Base-by-base conservation (phyloP, 2,797 vertebrate genomes). In the Heliangelus exortis region DNA sequence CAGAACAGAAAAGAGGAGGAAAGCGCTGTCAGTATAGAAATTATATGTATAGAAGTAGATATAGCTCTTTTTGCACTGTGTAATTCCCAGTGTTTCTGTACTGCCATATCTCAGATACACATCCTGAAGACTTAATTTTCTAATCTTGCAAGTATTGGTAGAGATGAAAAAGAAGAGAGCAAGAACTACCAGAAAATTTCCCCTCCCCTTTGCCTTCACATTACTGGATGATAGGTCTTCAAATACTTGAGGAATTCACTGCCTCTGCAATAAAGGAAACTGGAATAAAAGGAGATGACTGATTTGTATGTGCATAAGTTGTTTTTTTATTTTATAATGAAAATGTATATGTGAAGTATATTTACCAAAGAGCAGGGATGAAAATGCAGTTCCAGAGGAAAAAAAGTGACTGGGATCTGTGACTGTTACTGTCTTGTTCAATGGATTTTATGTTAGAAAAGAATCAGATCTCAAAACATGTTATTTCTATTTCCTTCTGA, bases 401-500 rank as follows among this genome's bases (percentile, higher is more conserved):
- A 31, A n/a, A 55, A 58, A 10, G 3, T 13, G 10, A 47, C 10
- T 14, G 57, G 15, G 4, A 71, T 41, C 39, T 88, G 23, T 29
- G 23, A 48, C 18, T n/a, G 15, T 58, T 57, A 63, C 5, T 71
- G 22, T 9, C 14, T 78, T 28, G 0, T 71, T 51, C 69, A 34
- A 86, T 12, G 12, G 68, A 82, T 75, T 67, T 80, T 58, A 41
- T 19, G 21, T 75, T 54, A 82, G 13, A 81, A 33, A 92, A 92
- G 20, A 93, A 28, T 23, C 61, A 53, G 57, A 68, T 75, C 71
- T 96, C 58, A 76, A 76, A 78, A 26, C 25, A 92, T 89, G 85
- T 95, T 23, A 74, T 85, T 92, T 85, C 28, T 58, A 51, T 89
- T 93, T 90, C 73, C 63, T 73, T 69, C 22, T 45, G 41, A 26